Evolutionary conservation across 2,113 vertebrate genomes (phyloP), one percentile per base, ranked within the genome.

Genomic region (Xenopus borealis): DNA sequence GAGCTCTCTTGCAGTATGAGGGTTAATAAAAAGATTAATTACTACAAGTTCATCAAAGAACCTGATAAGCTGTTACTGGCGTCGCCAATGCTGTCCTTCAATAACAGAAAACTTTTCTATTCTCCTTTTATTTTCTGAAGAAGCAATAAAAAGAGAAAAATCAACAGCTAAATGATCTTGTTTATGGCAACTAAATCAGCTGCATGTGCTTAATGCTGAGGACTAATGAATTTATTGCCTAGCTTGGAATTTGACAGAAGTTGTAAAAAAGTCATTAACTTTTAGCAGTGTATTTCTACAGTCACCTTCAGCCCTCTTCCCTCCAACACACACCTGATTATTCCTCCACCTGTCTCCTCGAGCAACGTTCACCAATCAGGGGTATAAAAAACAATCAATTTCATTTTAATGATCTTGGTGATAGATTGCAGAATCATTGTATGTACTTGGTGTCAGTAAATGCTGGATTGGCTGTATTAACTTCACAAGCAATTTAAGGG

Each of bases 211-310:
- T 89, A 92, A 90, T 87, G 82, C 89, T 82, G 75, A 83, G 89
- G 88, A 86, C 89, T 93, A 93, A 93, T 92, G 91, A 92, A 91
- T 93, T 93, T 93, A 93, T 61, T 72, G 86, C 88, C 88, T 89
- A 87, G 86, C 88, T 88, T 92, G 91, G 91, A 92, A 91, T 92
- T 91, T 93, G 90, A 92, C 89, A 91, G 86, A 88, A 86, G 90
- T 84, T 82, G 82, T 93, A 91, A 92, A 91, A 89, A 84, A 90
- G 86, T 87, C 88, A 90, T 86, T 88, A 90, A 88, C 85, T 81
- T 84, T 86, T 88, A 88, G 87, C 85, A 83, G 83, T 81, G 80
- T 84, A 87, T 79, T 88, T 83, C 86, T 85, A 83, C 81, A 85
- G 64, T 83, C 82, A 80, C 80, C 83, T 78, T 79, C 75, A 27